Percentiles rank a stretch among this genome's conserved stretches.
Evolutionary conservation across 2,888 invertebrate genomes (phyloP).

Genomic region (Helleia helle): DNA sequence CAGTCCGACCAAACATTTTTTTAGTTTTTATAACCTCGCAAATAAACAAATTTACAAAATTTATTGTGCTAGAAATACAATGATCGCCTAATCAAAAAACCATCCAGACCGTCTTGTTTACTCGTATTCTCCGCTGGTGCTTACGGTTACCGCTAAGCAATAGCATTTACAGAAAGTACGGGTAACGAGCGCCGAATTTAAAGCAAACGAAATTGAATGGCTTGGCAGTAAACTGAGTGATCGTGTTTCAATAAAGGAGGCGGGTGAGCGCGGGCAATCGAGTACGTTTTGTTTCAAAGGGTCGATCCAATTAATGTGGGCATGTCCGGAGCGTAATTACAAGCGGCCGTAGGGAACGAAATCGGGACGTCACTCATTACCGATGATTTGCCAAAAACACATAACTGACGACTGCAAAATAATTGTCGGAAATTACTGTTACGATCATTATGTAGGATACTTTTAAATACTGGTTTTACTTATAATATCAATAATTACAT

Average conservation of each 20-base stretch:
- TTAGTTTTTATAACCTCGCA: too few species aligned
- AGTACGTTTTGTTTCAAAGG: conserved; percentile 27
- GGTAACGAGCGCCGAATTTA: conserved; percentile 25
- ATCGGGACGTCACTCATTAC: conserved; percentile 23
- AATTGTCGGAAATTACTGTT: conserved; percentile 5
- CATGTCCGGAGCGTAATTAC: conserved; percentile 43
- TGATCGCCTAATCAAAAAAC: too few species aligned
- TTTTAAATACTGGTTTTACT: too few species aligned
- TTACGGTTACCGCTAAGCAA: too few species aligned
- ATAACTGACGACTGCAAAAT: conserved; percentile 20
- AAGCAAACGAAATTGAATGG: conserved; percentile 26
- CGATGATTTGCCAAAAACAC: conserved; percentile 20
- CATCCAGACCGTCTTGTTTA: too few species aligned
- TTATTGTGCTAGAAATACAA: too few species aligned
- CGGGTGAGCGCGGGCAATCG: conserved; percentile 13
- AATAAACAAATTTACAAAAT: too few species aligned
- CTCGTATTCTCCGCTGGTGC: too few species aligned
- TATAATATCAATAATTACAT: too few species aligned
- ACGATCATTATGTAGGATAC: not conserved
- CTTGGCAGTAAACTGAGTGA: conserved; percentile 24
- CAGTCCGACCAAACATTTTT: too few species aligned
- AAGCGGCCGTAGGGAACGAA: conserved; percentile 29
- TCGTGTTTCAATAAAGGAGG: conserved; percentile 29
- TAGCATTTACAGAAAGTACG: conserved; percentile 18
- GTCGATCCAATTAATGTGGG: conserved; percentile 46